phyloP scores from a whole-genome alignment of 53 echinoderm and acorn worm genomes.

The Echinarachnius parma region DNA sequence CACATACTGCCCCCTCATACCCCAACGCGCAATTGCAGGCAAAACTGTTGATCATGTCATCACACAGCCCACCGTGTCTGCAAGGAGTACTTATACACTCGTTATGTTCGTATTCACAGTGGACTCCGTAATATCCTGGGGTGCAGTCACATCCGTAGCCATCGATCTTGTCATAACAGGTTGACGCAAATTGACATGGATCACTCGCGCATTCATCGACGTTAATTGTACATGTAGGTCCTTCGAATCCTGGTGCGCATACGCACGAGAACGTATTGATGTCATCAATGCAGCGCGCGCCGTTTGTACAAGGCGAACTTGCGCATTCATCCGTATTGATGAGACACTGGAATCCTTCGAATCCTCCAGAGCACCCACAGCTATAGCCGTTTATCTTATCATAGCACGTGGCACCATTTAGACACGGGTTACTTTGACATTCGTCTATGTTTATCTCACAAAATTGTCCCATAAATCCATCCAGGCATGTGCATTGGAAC shows the following conservation, averaged over 20 bases:
- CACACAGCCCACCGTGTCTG: constrained; percentile 40
- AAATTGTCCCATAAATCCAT: constrained; percentile 31
- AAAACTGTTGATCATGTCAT: constrained; percentile 32
- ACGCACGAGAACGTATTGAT: neutral
- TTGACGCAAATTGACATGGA: constrained; percentile 47
- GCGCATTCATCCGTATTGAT: constrained; percentile 58
- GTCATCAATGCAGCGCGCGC: constrained; percentile 18
- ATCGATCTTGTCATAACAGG: constrained; percentile 16
- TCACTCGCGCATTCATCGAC: constrained; percentile 67
- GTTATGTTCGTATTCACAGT: constrained; percentile 18
- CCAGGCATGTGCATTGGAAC: constrained; percentile 25
- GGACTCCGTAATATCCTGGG: constrained; percentile 17
- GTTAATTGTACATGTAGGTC: constrained; percentile 38
- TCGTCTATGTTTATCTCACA: constrained; percentile 50
- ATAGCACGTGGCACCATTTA: constrained; percentile 55
- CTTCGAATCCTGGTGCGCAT: constrained; percentile 12
- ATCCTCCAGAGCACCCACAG: constrained; percentile 58
- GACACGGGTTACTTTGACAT: constrained; percentile 51
- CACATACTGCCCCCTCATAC: constrained; percentile 43
- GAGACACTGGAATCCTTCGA: constrained; percentile 54
- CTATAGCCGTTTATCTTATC: constrained; percentile 48
- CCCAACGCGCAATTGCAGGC: constrained; percentile 37
- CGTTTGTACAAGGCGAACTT: constrained; percentile 64
- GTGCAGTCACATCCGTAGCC: constrained; percentile 16
- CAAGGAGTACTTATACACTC: constrained; percentile 47